phyloP scores from a whole-genome alignment of 2,888 invertebrate species.

The Halocaridina rubra region DNA sequence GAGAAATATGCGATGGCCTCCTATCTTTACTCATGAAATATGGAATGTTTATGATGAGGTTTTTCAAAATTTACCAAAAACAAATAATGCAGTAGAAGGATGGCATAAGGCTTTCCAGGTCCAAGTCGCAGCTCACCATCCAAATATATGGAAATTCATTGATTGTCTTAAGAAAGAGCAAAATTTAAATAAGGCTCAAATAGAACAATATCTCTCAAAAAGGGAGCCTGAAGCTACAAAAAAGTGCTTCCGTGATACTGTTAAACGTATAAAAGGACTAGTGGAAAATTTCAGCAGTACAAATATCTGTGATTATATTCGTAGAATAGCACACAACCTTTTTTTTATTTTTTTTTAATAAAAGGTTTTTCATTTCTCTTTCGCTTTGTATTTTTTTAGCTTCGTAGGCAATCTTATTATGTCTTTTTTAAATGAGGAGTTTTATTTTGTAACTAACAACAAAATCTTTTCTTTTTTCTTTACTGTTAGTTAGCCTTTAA shows the following conservation, averaged over 20 bases:
- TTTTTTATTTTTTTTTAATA: neutral
- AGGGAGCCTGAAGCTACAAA: neutral
- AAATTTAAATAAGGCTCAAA: neutral
- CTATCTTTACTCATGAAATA: neutral
- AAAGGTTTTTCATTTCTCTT: too few species aligned
- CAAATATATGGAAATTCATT: neutral
- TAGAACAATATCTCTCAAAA: neutral
- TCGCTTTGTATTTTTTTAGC: neutral
- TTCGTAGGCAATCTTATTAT: neutral
- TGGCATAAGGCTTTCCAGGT: too few species aligned
- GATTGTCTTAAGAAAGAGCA: neutral
- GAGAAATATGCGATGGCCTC: neutral
- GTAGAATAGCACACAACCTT: neutral
- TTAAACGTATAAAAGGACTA: neutral
- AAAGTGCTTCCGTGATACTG: neutral
- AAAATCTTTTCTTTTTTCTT: too few species aligned
- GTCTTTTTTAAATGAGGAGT: neutral
- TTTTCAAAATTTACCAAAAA: neutral
- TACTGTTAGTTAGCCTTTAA: neutral
- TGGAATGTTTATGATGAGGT: neutral
- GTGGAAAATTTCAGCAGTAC: neutral
- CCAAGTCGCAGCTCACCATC: neutral
- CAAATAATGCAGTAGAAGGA: neutral
- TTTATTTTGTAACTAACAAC: too few species aligned
- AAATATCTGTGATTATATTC: neutral